Base-by-base conservation (phyloP, 2,113 vertebrate genomes). In the Cottus gobio region DNA sequence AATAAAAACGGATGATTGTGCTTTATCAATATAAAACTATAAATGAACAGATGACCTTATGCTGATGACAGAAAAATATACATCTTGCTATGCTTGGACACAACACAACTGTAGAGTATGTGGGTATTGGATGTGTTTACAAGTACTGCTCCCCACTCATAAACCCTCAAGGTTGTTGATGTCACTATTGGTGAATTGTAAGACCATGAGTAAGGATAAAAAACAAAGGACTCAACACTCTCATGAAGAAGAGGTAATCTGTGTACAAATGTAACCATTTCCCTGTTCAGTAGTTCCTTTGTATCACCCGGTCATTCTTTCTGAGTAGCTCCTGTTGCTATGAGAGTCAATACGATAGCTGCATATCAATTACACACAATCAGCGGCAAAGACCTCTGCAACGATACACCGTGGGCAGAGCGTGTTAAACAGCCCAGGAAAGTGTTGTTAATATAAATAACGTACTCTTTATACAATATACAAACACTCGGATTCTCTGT, bases 291-390 rank as follows among this genome's bases (percentile, higher is more conserved):
- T 12, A 9, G 36, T 57, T 77, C n/a, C 42, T 42, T 83, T 77
- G 54, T 34, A 31, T 52, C 56, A 24, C 1, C 26, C 3, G 46
- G 2, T 34, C 77, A 83, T 91, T 89, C 77, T 77, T 75, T 18
- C 8, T 71, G 39, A 83, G 71, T 24, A n/a, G 31, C 54, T 85
- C 62, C n/a, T 73, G 86, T 93, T 91, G 89, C 88, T 79, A 73
- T 71, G 89, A 66, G 66, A 71, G 70, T 30, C 26, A 61, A 58
- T 3, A 82, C 64, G 16, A 26, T 46, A 36, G 36, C 50, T 86
- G 83, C 87, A 92, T 93, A 44, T 84, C 65, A 92, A 92, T 83
- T 80, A 86, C 36, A 50, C 54, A 86, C 36, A 50, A 54, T 52
- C 31, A 22, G 10, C 1, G 5, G 46, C 63, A 85, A 74, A 57